These are phyloP conservation scores for Diarsia mendica DNA, from an alignment of 2,888 invertebrate genomes.

Conservation along the genomic window DNA sequence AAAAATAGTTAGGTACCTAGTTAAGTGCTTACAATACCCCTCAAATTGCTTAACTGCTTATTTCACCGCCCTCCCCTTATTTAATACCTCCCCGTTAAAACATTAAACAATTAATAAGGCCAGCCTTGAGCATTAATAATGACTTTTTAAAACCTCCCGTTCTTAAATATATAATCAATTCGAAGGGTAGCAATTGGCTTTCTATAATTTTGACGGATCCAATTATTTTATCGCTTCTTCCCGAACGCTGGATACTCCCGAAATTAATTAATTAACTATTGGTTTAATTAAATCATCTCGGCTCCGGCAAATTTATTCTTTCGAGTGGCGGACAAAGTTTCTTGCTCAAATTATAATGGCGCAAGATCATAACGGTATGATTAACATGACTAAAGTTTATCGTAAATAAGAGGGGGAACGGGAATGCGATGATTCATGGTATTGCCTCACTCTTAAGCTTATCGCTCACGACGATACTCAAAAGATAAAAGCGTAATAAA, in stretches of 20 bases:
- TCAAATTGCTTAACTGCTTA: not conserved
- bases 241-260: conserved; percentile 78
- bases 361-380: conserved; percentile 71
- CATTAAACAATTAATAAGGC: conserved; percentile 43
- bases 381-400: conserved; percentile 65
- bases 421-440: conserved; percentile 63
- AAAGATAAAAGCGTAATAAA: not conserved
- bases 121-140: conserved; percentile 53
- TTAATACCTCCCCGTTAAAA: conserved; percentile 15
- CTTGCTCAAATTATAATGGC: conserved; percentile 71
- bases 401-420: conserved; percentile 59
- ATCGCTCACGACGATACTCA: not conserved
- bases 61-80: not conserved
- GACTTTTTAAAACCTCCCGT: conserved; percentile 73
- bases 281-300: conserved; percentile 84
- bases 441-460: conserved; percentile 40
- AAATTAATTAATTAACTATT: conserved; percentile 88
- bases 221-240: conserved; percentile 85
- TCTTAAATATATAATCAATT: conserved; percentile 79
- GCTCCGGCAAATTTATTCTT: conserved; percentile 78
- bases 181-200: conserved; percentile 81
- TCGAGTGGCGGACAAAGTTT: conserved; percentile 70
- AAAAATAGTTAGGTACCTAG: not conserved
- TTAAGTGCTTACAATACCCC: not conserved
- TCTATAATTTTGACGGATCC: conserved; percentile 86